These are phyloP conservation scores for Riptortus pedestris DNA, from an alignment of 1,140 invertebrate genomes.

Conservation along the genomic window DNA sequence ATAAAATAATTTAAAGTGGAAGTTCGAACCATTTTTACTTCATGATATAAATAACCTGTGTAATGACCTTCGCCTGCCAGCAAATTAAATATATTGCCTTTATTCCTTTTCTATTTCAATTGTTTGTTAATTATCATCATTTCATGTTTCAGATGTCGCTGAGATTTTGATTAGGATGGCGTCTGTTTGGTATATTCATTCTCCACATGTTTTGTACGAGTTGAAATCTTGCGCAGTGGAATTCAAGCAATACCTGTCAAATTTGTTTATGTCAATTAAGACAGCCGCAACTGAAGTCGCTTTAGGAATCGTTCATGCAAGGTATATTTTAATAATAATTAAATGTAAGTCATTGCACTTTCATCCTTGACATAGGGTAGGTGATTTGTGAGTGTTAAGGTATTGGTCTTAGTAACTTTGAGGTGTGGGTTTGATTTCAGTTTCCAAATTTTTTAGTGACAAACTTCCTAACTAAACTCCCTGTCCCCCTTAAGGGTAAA, in stretches of 20 bases:
- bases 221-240: slow-evolving; percentile 69
- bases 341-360: background rate
- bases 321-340: slow-evolving; percentile 33
- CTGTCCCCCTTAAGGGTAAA: too few relatives aligned
- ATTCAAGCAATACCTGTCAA: slow-evolving; percentile 57
- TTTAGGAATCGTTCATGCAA: slow-evolving; percentile 71
- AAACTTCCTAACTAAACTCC: too few relatives aligned
- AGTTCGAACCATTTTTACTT: too few relatives aligned
- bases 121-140: background rate
- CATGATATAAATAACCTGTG: too few relatives aligned
- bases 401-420: too few relatives aligned
- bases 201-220: slow-evolving; percentile 73
- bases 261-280: slow-evolving; percentile 70
- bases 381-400: too few relatives aligned
- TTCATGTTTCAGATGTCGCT: slow-evolving; percentile 36
- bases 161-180: slow-evolving; percentile 64
- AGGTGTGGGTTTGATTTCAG: background rate
- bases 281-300: slow-evolving; percentile 89
- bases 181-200: slow-evolving; percentile 88
- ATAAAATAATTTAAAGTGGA: too few relatives aligned
- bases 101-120: background rate
- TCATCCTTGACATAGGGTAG: background rate
- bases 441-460: background rate
- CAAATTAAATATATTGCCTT: too few relatives aligned
- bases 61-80: too few relatives aligned